These are phyloP conservation scores for Noctilio leporinus DNA, from an alignment of 2,113 vertebrate species.

Conservation along the genomic window DNA sequence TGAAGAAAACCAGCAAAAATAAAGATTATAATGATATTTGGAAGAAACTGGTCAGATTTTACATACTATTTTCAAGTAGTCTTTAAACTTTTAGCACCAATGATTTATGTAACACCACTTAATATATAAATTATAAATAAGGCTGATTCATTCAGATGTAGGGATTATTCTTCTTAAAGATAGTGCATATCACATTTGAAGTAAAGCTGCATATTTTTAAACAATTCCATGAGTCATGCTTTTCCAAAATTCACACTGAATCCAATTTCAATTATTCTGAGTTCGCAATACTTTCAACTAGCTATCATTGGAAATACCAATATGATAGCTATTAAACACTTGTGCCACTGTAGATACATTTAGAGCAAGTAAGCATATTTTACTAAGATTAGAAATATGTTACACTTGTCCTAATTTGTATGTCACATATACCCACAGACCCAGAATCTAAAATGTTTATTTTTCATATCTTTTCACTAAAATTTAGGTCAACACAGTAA, in stretches of 20 bases:
- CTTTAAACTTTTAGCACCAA: conserved; percentile 21
- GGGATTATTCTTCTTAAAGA: not conserved
- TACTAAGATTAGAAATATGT: not conserved
- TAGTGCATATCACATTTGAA: not conserved
- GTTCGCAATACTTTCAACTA: not conserved
- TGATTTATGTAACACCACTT: not conserved
- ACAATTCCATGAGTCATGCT: not conserved
- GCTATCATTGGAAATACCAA: not conserved
- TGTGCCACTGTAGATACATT: not conserved
- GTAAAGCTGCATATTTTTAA: not conserved
- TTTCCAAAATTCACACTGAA: not conserved
- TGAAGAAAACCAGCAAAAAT: conserved; percentile 22
- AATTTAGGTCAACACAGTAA: not conserved
- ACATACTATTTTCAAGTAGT: conserved; percentile 11
- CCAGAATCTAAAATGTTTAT: not conserved
- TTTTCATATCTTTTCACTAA: conserved; percentile 3
- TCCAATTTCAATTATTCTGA: not conserved
- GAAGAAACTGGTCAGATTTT: conserved; percentile 1
- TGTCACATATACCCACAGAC: not conserved
- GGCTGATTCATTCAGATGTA: not conserved
- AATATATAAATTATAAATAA: not conserved
- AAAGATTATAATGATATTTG: not conserved
- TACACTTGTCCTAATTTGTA: not conserved
- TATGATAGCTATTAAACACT: not conserved
- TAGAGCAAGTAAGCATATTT: not conserved